Evolutionary conservation across 2,797 vertebrate genomes (phyloP), one percentile per base, ranked within the genome.

Genomic region (Acanthornis magna): DNA sequence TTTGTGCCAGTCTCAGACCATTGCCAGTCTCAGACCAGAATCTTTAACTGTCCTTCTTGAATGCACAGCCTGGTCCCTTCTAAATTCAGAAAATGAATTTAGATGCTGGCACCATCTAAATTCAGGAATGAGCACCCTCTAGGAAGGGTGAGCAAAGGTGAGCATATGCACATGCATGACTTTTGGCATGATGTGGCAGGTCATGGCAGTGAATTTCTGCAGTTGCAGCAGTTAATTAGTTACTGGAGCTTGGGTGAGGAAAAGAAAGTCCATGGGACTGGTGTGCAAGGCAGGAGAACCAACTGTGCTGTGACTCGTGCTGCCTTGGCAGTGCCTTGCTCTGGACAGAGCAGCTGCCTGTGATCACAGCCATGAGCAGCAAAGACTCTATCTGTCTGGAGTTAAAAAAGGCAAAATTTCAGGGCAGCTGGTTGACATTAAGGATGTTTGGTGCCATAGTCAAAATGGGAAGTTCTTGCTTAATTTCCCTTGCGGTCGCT

Each of bases 271-370:
- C 53, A 16, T 14, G 30, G 84, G 16, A 32, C 10, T 1, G 2
- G 30, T 38, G 62, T 73, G 60, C 1, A 3, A 60, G 67, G 71
- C 53, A 25, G 84, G 25, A 92, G 74, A 87, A 60, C 65, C 0
- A 0, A 42, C 53, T 92, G 83, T 5, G 8, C 53, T 0, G 0
- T 73, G 34, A 23, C 62, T 60, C 0, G 0, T 6, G 12, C 62
- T 75, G 38, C 51, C 42, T 14, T 90, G 88, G 65, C 79, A 68
- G 21, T 42, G 8, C 29, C 47, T 86, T 58, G 58, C 67, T 70
- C 62, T 36, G 71, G 62, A 47, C 45, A 70, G 58, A 84, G 66
- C 36, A 62, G 61, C 88, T 76, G 40, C 72, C 48, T 63, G 34
- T 74, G 65, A 57, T 78, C 5, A 2, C 26, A 73, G 55, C 47